phyloP scores from a whole-genome alignment of 2,888 invertebrate genomes.

The Conomelus anceps region DNA sequence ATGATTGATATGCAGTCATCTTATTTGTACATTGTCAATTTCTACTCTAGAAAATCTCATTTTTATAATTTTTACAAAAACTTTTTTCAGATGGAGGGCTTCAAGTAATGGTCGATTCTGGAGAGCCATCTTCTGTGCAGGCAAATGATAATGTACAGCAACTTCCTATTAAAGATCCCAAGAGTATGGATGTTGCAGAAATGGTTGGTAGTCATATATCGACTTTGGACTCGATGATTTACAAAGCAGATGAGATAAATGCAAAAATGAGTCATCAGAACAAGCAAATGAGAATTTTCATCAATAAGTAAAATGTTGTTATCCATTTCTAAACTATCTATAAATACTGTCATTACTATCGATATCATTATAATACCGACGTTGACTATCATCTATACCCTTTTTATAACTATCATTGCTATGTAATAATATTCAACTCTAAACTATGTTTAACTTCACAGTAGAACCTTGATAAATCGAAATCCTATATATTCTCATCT shows the following conservation, averaged over 20 bases:
- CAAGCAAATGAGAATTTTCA: background rate
- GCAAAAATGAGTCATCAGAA: background rate
- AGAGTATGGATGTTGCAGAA: background rate
- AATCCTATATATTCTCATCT: too few relatives aligned
- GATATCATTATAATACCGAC: background rate
- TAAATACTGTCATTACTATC: background rate
- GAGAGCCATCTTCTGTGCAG: background rate
- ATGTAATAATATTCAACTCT: too few relatives aligned
- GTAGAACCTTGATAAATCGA: too few relatives aligned
- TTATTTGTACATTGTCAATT: too few relatives aligned
- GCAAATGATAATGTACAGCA: background rate
- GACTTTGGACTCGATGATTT: slow-evolving; percentile 8
- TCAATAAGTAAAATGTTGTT: background rate
- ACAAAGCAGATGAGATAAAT: slow-evolving; percentile 3
- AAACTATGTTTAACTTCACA: too few relatives aligned
- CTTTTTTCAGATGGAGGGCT: background rate
- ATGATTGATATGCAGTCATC: too few relatives aligned
- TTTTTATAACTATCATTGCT: too few relatives aligned
- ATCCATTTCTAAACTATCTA: background rate
- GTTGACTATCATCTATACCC: too few relatives aligned
- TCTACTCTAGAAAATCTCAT: too few relatives aligned
- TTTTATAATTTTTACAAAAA: background rate
- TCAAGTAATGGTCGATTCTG: background rate
- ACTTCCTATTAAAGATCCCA: background rate
- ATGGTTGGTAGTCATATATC: slow-evolving; percentile 1